A percentile compares a stretch with the other conserved stretches of the same genome.
Conservation (phyloP, 2,888 invertebrate genomes). For the Drosophila neotestacea region DNA sequence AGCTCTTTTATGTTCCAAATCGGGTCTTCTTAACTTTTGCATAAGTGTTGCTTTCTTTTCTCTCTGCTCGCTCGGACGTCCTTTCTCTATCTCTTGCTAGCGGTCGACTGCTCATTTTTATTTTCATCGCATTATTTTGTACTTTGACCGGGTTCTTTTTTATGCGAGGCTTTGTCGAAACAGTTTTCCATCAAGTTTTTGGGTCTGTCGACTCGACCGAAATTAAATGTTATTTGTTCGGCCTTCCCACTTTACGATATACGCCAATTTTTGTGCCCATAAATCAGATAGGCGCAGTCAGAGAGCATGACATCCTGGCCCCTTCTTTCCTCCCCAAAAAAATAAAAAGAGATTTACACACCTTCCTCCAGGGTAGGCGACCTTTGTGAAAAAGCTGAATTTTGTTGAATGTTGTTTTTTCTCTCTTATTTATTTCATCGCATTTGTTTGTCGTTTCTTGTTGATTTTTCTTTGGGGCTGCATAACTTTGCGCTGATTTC, state of each 20-base stretch:
- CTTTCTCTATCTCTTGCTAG: background rate
- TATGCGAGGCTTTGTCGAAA: slow-evolving; percentile 40
- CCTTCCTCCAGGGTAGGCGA: slow-evolving; percentile 42
- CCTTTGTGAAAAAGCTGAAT: slow-evolving; percentile 49
- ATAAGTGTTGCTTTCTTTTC: slow-evolving; percentile 50
- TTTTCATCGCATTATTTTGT: slow-evolving; percentile 63
- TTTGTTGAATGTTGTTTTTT: slow-evolving; percentile 52
- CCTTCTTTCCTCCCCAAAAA: background rate
- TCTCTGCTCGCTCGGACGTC: background rate
- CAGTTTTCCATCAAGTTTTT: slow-evolving; percentile 71
- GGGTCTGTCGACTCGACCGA: slow-evolving; percentile 36
- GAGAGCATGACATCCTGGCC: background rate
- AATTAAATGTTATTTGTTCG: slow-evolving; percentile 78
- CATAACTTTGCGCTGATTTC: slow-evolving; percentile 75
- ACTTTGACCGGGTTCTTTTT: slow-evolving; percentile 37
- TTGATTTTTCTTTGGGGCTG: slow-evolving; percentile 27
- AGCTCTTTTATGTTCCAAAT: slow-evolving; percentile 22
- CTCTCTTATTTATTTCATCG: background rate
- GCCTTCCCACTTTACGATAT: slow-evolving; percentile 60
- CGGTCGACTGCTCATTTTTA: slow-evolving; percentile 56
- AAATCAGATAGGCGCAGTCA: slow-evolving; percentile 56
- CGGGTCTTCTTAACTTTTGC: slow-evolving; percentile 51
- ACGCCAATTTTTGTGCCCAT: slow-evolving; percentile 63
- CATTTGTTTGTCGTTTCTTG: slow-evolving; percentile 13
- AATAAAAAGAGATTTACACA: slow-evolving; percentile 55